Base-by-base conservation (phyloP, 2,797 vertebrate species). In the Mycteria americana region DNA sequence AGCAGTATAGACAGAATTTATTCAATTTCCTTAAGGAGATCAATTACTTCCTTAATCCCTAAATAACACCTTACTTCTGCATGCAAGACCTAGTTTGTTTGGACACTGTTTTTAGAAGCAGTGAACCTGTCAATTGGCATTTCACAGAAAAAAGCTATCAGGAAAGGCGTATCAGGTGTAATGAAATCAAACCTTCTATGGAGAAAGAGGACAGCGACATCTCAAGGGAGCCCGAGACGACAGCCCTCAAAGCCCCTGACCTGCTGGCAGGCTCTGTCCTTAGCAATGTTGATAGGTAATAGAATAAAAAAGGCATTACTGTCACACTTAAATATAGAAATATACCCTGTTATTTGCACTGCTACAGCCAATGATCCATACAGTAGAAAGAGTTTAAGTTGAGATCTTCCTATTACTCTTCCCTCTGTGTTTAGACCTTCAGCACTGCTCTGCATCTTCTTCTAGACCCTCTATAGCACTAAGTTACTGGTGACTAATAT, bases 101-200 rank as follows among this genome's bases (percentile, higher is more conserved):
- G 48, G 53, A 63, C 13, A 4, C n/a, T 65, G 1, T 19, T 80
- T 77, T 72, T 48, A 90, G 56, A 35, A 48, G 28, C 31, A 33
- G 62, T 48, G 41, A 85, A 72, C 21, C 50, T 22, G 13, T 43
- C 41, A 82, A 35, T 2, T 37, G 41, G 33, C 21, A 31, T 50
- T 70, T 51, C 19, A 53, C 21, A 22, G 9, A 7, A 11, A 54
- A 53, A 78, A 82, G 14, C 23, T 46, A 3, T 14, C 19, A 41
- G 46, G 41, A 63, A 76, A 28, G 30, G 30, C 0, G 0, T 11
- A 53, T 51, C n/a, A 56, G 13, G 23, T 33, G 2, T 53, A 60
- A 80, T 1, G 21, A 88, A 74, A 72, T 8, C n/a, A 62, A 79
- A 69, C 22, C 13, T 48, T 25, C 30, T 23, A 0, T 9, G 24